Evolutionary conservation across 2,888 invertebrate species (phyloP), one percentile per base, ranked within the genome.

Genomic region (Zeuzera pyrina): DNA sequence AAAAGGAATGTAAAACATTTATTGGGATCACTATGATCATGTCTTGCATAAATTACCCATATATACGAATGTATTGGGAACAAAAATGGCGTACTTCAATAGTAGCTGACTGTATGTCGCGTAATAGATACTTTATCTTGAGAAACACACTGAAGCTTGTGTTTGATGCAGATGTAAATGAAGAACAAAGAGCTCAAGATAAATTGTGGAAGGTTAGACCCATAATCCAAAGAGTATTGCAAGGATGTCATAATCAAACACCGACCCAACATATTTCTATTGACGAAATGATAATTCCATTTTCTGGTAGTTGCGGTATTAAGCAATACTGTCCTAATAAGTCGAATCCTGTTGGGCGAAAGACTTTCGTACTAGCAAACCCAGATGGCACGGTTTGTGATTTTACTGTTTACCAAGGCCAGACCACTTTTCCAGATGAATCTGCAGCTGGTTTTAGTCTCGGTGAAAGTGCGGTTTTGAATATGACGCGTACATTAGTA

Each of bases 121-220:
- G 31, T 7, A 15, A 30, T 21, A 16, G 30, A 30, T 30, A 21
- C 14, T 30, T 19, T 12, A 7, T 11, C n/a, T 12, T 19, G 4
- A 19, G 30, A 21, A 21, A 15, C 11, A 13, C 31, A 13, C 16
- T 31, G 14, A 32, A 32, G 30, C 12, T 43, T n/a, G 43, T 41
- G n/a, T 39, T 29, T 28, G 41, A 43, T 34, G 12, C 15, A 23
- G 37, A 41, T 25, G 27, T 41, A 11, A 34, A 33, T 15, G 22
- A 30, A 25, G 32, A 33, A 34, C 30, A 29, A 16, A 35, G 29
- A 33, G 15, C 16, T 15, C 26, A 32, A 2, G 41, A 38, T 22
- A 38, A 35, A 30, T 14, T 43, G n/a, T 43, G 41, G 39, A 41
- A 43, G 27, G 41, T 43, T 29, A 33, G 41, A 11, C 35, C 37